These are phyloP conservation scores for Coenobita brevimanus DNA, from an alignment of 1,140 invertebrate species.

Conservation along the genomic window DNA sequence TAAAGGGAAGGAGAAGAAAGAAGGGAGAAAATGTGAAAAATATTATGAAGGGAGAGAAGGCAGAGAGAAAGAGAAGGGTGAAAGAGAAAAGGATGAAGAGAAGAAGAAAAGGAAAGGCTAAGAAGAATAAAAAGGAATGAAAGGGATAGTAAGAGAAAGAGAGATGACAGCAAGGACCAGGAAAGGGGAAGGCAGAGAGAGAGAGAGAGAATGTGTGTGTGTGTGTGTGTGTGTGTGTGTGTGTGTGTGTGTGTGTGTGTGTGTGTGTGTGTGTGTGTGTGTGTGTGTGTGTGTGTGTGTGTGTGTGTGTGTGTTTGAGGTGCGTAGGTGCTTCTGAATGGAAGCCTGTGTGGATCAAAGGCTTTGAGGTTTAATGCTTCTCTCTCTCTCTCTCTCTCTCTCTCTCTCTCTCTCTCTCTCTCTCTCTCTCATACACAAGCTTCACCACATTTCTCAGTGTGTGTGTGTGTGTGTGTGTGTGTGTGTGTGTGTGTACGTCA, in stretches of 20 bases:
- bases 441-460: too few species aligned
- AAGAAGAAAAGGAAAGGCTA: too few species aligned
- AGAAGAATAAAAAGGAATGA: too few species aligned
- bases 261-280: background rate
- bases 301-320: too few species aligned
- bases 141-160: too few species aligned
- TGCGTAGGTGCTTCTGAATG: background rate
- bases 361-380: background rate
- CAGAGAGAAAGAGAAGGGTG: background rate
- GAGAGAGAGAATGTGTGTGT: constrained; percentile 18
- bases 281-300: background rate
- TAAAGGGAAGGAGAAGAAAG: background rate
- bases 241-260: constrained; percentile 20
- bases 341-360: too few species aligned
- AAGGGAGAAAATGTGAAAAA: background rate
- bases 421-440: too few species aligned
- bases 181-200: too few species aligned
- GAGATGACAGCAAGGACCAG: too few species aligned
- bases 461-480: too few species aligned
- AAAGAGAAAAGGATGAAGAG: background rate
- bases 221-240: constrained; percentile 22
- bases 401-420: constrained; percentile 31
- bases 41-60: background rate
- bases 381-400: constrained; percentile 19
- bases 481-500: too few species aligned